phyloP scores from a whole-genome alignment of 2,888 invertebrate species.

The Choreutis nemorana region DNA sequence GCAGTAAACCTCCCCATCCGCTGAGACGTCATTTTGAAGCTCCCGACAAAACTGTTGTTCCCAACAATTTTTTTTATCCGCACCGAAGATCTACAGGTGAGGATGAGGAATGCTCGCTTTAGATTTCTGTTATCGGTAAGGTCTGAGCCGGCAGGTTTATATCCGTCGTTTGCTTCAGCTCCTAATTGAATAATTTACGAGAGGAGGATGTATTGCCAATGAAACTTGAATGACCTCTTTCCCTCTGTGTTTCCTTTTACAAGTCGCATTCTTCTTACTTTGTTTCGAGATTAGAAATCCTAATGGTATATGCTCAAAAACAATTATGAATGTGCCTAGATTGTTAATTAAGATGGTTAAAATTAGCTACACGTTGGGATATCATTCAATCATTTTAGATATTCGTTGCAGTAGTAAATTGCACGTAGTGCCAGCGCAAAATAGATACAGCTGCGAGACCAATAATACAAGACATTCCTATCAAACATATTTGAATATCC shows the following conservation, averaged over 20 bases:
- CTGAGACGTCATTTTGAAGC: conserved; percentile 49
- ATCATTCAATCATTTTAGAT: too few species aligned
- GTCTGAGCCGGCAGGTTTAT: too few species aligned
- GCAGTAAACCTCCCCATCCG: conserved; percentile 57
- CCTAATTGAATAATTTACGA: conserved; percentile 17
- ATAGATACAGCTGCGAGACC: too few species aligned
- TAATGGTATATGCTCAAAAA: conserved; percentile 5
- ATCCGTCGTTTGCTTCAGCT: conserved; percentile 7
- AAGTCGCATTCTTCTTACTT: neutral
- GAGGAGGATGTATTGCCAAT: conserved; percentile 11
- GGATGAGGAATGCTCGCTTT: neutral
- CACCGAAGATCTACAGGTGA: too few species aligned
- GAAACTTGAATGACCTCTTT: conserved; percentile 14
- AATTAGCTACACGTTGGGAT: too few species aligned
- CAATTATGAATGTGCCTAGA: conserved; percentile 16
- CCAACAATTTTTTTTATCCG: too few species aligned
- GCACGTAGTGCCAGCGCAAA: too few species aligned
- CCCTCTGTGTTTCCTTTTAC: conserved; percentile 8
- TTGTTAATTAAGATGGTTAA: too few species aligned
- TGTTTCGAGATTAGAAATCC: conserved; percentile 2
- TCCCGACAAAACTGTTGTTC: conserved; percentile 35
- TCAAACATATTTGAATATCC: too few species aligned
- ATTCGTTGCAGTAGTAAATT: too few species aligned
- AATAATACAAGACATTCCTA: too few species aligned
- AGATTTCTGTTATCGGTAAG: neutral